phyloP scores from a whole-genome alignment of 2,113 vertebrate genomes.

The Jaculus jaculus region DNA sequence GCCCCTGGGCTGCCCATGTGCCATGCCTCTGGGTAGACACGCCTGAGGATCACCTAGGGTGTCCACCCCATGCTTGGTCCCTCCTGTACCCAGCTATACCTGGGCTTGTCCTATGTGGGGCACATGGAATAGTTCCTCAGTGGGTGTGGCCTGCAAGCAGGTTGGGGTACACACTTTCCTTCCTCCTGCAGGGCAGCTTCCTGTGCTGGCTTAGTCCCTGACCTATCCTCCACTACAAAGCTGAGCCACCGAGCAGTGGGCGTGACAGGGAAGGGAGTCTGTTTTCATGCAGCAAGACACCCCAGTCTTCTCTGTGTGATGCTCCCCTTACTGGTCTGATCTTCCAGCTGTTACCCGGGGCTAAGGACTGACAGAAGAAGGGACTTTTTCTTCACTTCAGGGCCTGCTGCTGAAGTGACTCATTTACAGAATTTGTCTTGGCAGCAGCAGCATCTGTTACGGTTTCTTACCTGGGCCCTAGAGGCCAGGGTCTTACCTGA shows the following conservation, averaged over 20 bases:
- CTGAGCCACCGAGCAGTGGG: background rate
- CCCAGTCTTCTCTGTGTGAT: constrained; percentile 48
- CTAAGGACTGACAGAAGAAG: background rate
- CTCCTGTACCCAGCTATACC: rapidly evolving
- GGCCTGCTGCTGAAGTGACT: constrained; percentile 72
- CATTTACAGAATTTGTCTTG: constrained; percentile 78
- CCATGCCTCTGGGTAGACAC: too few relatives aligned
- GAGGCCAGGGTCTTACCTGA: constrained; percentile 74
- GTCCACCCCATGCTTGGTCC: rapidly evolving
- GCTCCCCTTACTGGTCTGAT: background rate
- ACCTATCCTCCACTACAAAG: background rate
- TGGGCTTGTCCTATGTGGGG: too few relatives aligned
- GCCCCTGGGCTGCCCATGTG: background rate
- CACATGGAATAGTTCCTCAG: too few relatives aligned
- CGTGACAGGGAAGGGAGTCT: background rate
- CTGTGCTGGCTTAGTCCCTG: rapidly evolving
- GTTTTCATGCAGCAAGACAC: background rate
- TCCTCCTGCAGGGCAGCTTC: background rate
- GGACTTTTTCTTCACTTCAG: constrained; percentile 71
- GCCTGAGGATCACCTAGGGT: too few relatives aligned
- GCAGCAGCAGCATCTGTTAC: constrained; percentile 78
- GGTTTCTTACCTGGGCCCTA: constrained; percentile 78
- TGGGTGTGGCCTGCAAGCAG: background rate
- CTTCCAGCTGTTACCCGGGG: constrained; percentile 80
- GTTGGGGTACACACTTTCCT: background rate